Evolutionary conservation across 1,140 invertebrate genomes (phyloP), one percentile per base, ranked within the genome.

Genomic region (Drosophila virilis): DNA sequence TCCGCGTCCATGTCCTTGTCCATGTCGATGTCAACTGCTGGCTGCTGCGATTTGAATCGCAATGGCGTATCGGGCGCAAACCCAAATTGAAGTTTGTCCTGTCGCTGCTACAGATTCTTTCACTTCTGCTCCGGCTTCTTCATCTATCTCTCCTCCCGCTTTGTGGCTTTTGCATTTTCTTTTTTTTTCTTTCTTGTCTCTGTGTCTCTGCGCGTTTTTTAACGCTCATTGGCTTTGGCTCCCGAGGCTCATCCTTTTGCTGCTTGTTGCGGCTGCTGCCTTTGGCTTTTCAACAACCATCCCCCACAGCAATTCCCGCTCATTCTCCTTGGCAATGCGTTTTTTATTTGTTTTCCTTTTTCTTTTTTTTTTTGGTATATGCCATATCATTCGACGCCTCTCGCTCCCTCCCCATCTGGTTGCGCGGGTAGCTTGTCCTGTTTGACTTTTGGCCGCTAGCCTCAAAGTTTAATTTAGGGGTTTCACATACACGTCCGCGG

Each of bases 11-110:
- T 50, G 69, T 72, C 52, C 62, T 33, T 73, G 67, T 69, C 58
- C 66, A 62, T 43, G 66, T 69, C 72, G 38, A 62, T 62, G 50
- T 65, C 58, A 40, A 69, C 83, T 76, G 71, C 78, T 60, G 40
- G 17, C 40, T 22, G 69, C 83, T 67, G 79, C 84, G 84, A 89
- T 89, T 89, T 89, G 84, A 89, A 89, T 89, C 84, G 80, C 84
- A 89, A 84, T 80, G 70, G 75, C 73, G 78, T 54, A 60, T 15
- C 55, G 58, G 51, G 66, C 67, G 65, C 58, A 79, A 78, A 84
- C 77, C 84, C 80, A 83, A 89, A 89, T 89, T 84, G 84, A 89
- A 89, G 84, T 89, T 84, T 75, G 75, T 43, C 43, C 71, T 55
- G 37, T 67, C 68, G 75, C 69, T 51, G 43, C 58, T 61, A 51